phyloP scores from a whole-genome alignment of 2,888 invertebrate species.

The Uloborus plumipes region DNA sequence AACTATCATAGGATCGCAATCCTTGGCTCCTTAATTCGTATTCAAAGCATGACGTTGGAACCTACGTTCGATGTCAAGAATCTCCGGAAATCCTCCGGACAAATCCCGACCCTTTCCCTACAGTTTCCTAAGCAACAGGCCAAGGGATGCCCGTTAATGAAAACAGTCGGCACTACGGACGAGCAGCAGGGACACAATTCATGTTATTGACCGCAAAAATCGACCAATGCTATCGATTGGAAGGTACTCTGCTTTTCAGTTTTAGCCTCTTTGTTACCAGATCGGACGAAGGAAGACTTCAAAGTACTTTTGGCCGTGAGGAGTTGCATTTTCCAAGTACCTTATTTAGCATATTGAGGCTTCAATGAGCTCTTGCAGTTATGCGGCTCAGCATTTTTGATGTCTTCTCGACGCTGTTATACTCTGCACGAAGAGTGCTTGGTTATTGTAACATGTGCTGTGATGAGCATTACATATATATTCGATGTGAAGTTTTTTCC shows the following conservation, averaged over 20 bases:
- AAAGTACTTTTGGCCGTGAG: no score
- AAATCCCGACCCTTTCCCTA: not conserved
- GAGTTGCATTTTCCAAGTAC: no score
- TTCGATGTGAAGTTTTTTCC: no score
- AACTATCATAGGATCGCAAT: no score
- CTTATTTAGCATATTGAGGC: no score
- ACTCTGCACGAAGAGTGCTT: no score
- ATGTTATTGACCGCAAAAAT: constrained; percentile 58
- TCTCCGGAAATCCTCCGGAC: constrained; percentile 15
- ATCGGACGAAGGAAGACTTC: not conserved
- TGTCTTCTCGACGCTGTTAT: no score
- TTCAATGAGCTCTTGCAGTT: no score
- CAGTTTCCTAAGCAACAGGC: constrained; percentile 39
- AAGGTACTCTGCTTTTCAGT: not conserved
- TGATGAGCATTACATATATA: no score
- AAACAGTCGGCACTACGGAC: constrained; percentile 23
- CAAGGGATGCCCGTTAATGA: constrained; percentile 33
- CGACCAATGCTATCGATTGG: constrained; percentile 57
- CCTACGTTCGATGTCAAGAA: not conserved
- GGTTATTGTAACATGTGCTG: no score
- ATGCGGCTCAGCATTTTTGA: no score
- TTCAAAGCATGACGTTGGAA: not conserved
- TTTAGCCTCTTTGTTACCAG: not conserved
- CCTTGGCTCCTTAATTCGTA: no score
- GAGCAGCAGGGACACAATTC: constrained; percentile 33